Evolutionary conservation across 2,113 vertebrate genomes (phyloP), one percentile per base, ranked within the genome.

Genomic region (Sterrhoptilus dennistouni): DNA sequence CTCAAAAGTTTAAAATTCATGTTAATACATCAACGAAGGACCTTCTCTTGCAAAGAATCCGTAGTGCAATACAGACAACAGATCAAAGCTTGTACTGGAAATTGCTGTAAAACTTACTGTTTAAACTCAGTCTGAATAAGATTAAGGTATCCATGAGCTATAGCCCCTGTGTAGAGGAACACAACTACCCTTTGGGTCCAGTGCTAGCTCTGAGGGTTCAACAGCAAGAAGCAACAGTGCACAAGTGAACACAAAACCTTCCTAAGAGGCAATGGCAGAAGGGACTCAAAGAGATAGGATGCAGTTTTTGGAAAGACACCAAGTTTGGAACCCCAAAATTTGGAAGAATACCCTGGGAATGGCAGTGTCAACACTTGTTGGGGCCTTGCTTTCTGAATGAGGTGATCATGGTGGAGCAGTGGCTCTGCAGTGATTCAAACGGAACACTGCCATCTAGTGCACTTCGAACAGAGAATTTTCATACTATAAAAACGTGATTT

Each of bases 361-460:
- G 40, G 40, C 12, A 14, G 20, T 12, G n/a, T n/a, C 60, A 66
- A 31, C 29, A 19, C 12, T 45, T 29, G 6, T 17, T n/a, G n/a
- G 17, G 45, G 45, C 28, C 66, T 65, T 79, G 40, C n/a, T 69
- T 85, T 70, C 38, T 27, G 54, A 60, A 60, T 5, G 25, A 64
- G 28, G 49, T 14, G 44, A 70, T 81, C 40, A 50, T 52, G 82
- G 82, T 38, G 83, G 64, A 90, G 59, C 36, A 52, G 50, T 38
- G 57, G 25, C 22, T 88, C 38, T 29, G 50, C n/a, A 70, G 25
- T 50, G 64, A 94, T 84, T 90, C 84, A 65, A 18, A 96, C 89
- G 83, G 91, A 96, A 96, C 64, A 96, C 69, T 91, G 96, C 97
- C 97, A 97, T 77, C 97, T 97, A 96, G 96, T 89, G 96, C 83